Base-by-base conservation (phyloP, 2,113 vertebrate species). In the Ctenodactylus gundi region DNA sequence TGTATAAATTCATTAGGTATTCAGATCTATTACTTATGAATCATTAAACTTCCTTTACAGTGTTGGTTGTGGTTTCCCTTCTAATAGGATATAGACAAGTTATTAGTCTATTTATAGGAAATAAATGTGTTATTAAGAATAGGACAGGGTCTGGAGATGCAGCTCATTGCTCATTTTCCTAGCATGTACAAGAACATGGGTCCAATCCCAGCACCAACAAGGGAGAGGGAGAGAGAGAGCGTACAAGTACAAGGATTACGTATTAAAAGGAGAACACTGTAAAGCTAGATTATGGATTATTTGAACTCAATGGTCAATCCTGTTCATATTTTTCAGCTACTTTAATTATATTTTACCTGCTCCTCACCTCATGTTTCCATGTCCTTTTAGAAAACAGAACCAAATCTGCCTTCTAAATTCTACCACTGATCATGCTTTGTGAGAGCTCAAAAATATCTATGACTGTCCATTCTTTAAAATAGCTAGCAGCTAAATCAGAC, bases 401-500 rank as follows among this genome's bases (percentile, higher is more conserved):
- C 76, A 49, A 90, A 88, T 85, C 91, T 70, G 51, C 64, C 34
- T 91, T 75, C 72, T 39, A 96, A 76, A 88, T 0, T 8, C 84
- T 6, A 90, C 27, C 34, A 93, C 36, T 87, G n/a, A 53, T 62
- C 67, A 90, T 46, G 4, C 23, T 41, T 93, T 90, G 75, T 39
- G 51, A 64, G 65, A 72, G 34, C 17, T 78, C 78, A 21, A 78
- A 58, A 95, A 55, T 84, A 87, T 58, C 67, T 67, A 65, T 87
- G 44, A 18, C 39, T 85, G 67, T 6, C 14, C 6, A 80, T 44
- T 67, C 20, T 27, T 14, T 57, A n/a, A 80, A 76, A 91, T 82
- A 76, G 84, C 13, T 53, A 91, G 36, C 55, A 93, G 65, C 57
- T 85, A 93, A 64, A 80, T 80, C n/a, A n/a, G n/a, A n/a, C n/a